phyloP scores from a whole-genome alignment of 2,113 vertebrate genomes.

The Condylura cristata region DNA sequence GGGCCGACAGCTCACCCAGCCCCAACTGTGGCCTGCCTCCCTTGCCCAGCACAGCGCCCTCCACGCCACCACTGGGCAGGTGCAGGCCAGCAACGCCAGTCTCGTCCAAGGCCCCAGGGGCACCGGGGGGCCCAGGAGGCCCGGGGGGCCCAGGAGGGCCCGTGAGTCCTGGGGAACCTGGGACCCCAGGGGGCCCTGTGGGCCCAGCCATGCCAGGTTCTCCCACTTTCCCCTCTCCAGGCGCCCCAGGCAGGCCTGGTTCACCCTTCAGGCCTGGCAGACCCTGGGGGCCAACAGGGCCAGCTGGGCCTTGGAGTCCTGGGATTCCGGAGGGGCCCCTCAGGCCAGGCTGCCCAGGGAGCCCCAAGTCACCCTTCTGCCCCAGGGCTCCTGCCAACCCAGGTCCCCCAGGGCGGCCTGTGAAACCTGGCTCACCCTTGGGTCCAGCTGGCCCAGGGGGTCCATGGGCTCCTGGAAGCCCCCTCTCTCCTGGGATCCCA shows the following conservation, averaged over 20 bases:
- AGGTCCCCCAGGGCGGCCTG: conserved; percentile 92
- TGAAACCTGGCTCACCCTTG: conserved; percentile 94
- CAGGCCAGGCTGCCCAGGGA: conserved; percentile 92
- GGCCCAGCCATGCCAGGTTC: conserved; percentile 92
- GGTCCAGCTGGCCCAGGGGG: conserved; percentile 92
- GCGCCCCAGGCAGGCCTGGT: conserved; percentile 90
- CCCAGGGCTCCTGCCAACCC: conserved; percentile 90
- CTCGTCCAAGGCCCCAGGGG: conserved; percentile 89
- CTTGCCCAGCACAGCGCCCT: conserved; percentile 92
- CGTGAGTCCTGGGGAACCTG: conserved; percentile 90
- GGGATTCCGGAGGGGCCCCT: conserved; percentile 96
- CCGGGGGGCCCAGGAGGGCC: conserved; percentile 88
- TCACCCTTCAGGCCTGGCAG: conserved; percentile 94
- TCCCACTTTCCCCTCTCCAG: conserved; percentile 90
- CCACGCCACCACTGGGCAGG: conserved; percentile 88
- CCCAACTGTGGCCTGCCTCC: conserved; percentile 89
- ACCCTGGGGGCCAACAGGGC: conserved; percentile 97
- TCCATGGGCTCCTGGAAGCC: conserved; percentile 91
- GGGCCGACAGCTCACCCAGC: conserved; percentile 91
- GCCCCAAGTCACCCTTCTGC: conserved; percentile 92
- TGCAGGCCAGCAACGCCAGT: conserved; percentile 91
- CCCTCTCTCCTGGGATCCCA: conserved; percentile 93
- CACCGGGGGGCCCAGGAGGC: conserved; percentile 75
- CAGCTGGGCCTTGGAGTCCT: conserved; percentile 94
- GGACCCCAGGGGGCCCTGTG: conserved; percentile 92